phyloP scores from a whole-genome alignment of 2,113 vertebrate species.

The Excalfactoria chinensis region DNA sequence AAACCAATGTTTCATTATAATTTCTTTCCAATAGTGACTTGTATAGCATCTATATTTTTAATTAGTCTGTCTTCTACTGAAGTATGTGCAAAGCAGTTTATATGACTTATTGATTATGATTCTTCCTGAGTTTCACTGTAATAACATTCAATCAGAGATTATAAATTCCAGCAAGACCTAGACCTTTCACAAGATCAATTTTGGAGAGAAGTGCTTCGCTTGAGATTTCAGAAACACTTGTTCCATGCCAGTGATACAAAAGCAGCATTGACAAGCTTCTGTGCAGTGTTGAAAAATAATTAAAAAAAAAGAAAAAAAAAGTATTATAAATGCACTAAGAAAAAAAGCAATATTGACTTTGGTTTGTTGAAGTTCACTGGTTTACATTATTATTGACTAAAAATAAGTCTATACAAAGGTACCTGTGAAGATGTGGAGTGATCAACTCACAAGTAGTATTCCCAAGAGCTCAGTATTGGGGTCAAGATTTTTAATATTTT shows the following conservation, averaged over 20 bases:
- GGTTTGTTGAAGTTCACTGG: neutral
- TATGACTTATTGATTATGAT: neutral
- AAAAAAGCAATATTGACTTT: neutral
- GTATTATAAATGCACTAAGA: neutral
- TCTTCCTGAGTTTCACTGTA: neutral
- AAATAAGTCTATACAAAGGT: neutral
- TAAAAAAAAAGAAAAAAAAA: too few species aligned
- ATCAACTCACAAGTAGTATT: neutral
- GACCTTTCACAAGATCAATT: neutral
- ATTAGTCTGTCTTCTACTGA: neutral
- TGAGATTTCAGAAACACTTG: neutral
- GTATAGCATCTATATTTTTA: neutral
- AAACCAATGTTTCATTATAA: neutral
- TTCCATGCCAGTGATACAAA: neutral
- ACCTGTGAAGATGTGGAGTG: neutral
- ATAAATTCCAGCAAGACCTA: neutral
- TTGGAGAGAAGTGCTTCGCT: neutral
- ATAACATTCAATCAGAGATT: neutral
- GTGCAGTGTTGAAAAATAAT: neutral
- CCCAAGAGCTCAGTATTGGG: neutral
- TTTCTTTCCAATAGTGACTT: neutral
- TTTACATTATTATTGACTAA: neutral
- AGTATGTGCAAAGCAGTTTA: neutral
- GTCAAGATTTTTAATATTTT: neutral
- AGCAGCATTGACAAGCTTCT: neutral